These are phyloP conservation scores for Darevskia mixta DNA, from an alignment of 2,797 vertebrate species.

Conservation along the genomic window DNA sequence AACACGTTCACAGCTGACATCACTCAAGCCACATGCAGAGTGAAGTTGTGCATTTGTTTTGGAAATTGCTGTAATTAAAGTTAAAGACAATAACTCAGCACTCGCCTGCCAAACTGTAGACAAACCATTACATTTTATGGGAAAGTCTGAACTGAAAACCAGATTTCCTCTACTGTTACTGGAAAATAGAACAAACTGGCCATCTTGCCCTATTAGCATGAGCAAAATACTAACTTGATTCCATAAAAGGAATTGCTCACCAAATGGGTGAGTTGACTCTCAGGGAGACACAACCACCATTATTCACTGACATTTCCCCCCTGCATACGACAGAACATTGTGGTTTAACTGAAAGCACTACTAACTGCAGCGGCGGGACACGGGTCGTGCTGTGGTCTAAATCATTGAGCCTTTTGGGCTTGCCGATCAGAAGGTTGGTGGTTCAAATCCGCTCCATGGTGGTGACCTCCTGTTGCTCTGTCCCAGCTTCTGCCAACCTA, in stretches of 20 bases:
- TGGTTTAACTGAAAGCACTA: conserved; percentile 67
- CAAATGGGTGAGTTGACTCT: conserved; percentile 61
- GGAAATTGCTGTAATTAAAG: background rate
- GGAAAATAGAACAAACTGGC: conserved; percentile 62
- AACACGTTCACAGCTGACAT: conserved; percentile 7
- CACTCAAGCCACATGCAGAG: background rate
- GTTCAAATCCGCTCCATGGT: too few relatives aligned
- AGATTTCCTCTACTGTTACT: conserved; percentile 46
- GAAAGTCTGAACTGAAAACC: conserved; percentile 67
- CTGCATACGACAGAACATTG: conserved; percentile 64
- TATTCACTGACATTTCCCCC: conserved; percentile 75
- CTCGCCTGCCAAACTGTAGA: conserved; percentile 20
- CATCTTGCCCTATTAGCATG: conserved; percentile 25
- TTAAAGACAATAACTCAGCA: background rate
- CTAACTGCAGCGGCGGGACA: background rate
- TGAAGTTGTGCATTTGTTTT: background rate
- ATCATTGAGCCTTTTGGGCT: too few relatives aligned
- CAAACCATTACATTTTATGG: conserved; percentile 61
- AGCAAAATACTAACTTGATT: conserved; percentile 37
- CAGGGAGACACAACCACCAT: conserved; percentile 67
- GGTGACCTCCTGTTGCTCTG: too few relatives aligned
- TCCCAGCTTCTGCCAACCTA: too few relatives aligned
- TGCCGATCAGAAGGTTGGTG: too few relatives aligned
- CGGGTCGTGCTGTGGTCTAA: too few relatives aligned
- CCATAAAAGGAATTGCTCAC: conserved; percentile 57